Evolutionary conservation across 2,888 invertebrate species (phyloP).

Genomic region (Diarsia mendica): DNA sequence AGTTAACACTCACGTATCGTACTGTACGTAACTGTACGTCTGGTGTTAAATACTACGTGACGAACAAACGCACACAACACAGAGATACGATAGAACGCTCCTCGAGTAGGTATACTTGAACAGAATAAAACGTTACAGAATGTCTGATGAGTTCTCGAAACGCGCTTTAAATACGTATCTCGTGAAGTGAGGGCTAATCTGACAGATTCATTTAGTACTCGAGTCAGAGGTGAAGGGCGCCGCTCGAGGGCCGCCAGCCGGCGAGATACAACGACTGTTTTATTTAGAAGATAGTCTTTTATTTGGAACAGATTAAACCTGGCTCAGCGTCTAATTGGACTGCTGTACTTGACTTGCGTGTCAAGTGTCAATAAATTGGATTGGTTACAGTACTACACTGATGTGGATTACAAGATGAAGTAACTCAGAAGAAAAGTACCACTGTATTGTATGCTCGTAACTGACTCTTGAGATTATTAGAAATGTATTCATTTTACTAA

Average conservation of each 20-base stretch:
- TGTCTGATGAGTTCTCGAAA: constrained; percentile 18
- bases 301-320: constrained; percentile 24
- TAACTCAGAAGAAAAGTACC: not conserved
- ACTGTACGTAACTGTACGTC: not conserved
- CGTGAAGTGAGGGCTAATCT: constrained; percentile 6
- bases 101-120: not conserved
- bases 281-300: constrained; percentile 24
- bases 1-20: constrained; percentile 3
- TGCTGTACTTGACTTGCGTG: not conserved
- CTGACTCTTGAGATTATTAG: not conserved
- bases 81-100: not conserved
- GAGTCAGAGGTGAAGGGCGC: not conserved
- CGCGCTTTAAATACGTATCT: constrained; percentile 2
- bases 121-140: constrained; percentile 13
- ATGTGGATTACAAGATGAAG: not conserved
- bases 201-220: constrained; percentile 10
- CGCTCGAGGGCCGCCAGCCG: not conserved
- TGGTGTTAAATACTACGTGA: constrained; percentile 2
- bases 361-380: not conserved
- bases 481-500: not conserved
- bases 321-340: constrained; percentile 1
- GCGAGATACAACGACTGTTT: not conserved
- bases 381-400: not conserved
- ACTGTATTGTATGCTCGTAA: not conserved
- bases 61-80: not conserved